A percentile compares a stretch with the other conserved stretches of the same genome.
Evolutionary conservation across 2,113 vertebrate species (phyloP).

Genomic region (Odontesthes bonariensis): DNA sequence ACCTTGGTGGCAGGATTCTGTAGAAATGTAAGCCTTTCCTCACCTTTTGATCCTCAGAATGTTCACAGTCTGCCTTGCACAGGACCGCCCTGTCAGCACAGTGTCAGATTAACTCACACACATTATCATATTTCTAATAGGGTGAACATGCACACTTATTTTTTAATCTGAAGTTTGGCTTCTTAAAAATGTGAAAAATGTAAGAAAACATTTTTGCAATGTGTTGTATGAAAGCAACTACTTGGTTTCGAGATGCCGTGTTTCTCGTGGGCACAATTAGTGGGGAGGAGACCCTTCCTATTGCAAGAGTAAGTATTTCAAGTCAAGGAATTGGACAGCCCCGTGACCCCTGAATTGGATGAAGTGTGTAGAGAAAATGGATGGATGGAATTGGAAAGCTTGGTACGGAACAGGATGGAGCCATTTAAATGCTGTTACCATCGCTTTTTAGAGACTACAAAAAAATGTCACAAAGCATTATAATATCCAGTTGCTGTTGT

Average conservation of each 20-base stretch:
- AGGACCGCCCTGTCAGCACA: slow-evolving; percentile 46
- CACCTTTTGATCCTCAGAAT: slow-evolving; percentile 71
- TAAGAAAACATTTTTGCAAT: slow-evolving; percentile 31
- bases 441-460: slow-evolving; percentile 33
- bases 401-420: background rate
- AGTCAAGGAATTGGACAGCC: background rate
- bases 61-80: slow-evolving; percentile 42
- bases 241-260: slow-evolving; percentile 49
- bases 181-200: background rate
- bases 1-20: slow-evolving; percentile 66
- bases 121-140: slow-evolving; percentile 52
- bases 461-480: slow-evolving; percentile 34
- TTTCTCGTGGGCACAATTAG: slow-evolving; percentile 65
- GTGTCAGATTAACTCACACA: slow-evolving; percentile 53
- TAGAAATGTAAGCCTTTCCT: slow-evolving; percentile 61
- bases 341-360: background rate
- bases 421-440: slow-evolving; percentile 30
- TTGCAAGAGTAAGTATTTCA: slow-evolving; percentile 55
- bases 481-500: slow-evolving; percentile 33
- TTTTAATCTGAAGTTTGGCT: slow-evolving; percentile 15
- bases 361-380: too few species aligned
- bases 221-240: slow-evolving; percentile 38
- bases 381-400: too few species aligned
- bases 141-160: slow-evolving; percentile 16
- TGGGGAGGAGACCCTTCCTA: slow-evolving; percentile 51